These are phyloP conservation scores for Adelphocoris suturalis DNA, from an alignment of 2,888 invertebrate species.

Conservation along the genomic window DNA sequence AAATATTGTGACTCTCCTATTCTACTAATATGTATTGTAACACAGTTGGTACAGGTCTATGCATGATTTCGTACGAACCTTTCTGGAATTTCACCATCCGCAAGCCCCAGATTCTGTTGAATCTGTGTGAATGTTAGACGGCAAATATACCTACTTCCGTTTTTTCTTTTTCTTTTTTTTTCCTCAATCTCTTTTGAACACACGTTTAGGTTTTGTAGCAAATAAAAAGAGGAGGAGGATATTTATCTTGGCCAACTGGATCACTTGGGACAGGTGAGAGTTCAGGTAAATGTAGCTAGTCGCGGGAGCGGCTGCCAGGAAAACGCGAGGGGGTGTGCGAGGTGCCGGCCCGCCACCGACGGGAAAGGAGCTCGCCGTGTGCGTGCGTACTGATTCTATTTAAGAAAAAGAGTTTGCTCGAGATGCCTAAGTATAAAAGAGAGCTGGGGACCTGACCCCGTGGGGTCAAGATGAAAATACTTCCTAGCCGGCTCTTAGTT, in stretches of 20 bases:
- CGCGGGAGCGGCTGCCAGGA: slow-evolving; percentile 27
- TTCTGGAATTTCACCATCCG: too few species aligned
- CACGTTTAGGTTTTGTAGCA: neutral
- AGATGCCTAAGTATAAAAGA: slow-evolving; percentile 51
- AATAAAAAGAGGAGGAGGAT: slow-evolving; percentile 19
- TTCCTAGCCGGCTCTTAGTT: slow-evolving; percentile 14
- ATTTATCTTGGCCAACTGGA: slow-evolving; percentile 57
- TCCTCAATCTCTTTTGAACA: slow-evolving; percentile 1
- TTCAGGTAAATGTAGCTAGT: slow-evolving; percentile 27
- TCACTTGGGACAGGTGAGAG: slow-evolving; percentile 51
- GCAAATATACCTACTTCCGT: neutral
- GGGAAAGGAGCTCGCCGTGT: neutral
- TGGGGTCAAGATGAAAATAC: slow-evolving; percentile 64
- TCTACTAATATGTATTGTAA: too few species aligned
- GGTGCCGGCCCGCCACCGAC: neutral
- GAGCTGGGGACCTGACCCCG: slow-evolving; percentile 46
- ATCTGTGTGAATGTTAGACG: neutral
- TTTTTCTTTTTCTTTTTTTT: neutral
- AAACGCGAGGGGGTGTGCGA: slow-evolving; percentile 1
- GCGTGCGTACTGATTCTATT: slow-evolving; percentile 59
- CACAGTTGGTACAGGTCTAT: too few species aligned
- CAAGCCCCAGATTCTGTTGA: too few species aligned
- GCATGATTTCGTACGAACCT: too few species aligned
- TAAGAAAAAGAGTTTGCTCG: slow-evolving; percentile 49
- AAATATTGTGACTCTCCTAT: too few species aligned